A percentile compares a stretch with the other conserved stretches of the same genome.
These are phyloP conservation scores for Poicephalus meyeri DNA, from an alignment of 2,113 vertebrate genomes.

Conservation along the genomic window DNA sequence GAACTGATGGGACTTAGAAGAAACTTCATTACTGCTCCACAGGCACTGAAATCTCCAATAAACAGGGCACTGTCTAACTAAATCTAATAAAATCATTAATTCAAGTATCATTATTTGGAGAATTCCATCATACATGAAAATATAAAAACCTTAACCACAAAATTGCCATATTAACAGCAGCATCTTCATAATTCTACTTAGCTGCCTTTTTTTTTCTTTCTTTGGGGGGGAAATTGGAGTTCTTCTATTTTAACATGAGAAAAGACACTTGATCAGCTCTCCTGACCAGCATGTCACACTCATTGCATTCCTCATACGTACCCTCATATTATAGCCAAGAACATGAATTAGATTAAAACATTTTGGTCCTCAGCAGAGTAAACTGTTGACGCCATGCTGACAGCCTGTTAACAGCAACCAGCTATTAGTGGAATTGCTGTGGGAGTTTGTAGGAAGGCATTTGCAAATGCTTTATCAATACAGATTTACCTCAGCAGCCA, in stretches of 20 bases:
- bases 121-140: neutral
- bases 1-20: neutral
- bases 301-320: neutral
- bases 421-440: neutral
- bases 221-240: neutral
- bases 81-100: neutral
- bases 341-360: neutral
- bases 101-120: neutral
- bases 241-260: neutral
- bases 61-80: neutral
- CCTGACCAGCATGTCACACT: neutral
- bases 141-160: neutral
- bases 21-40: neutral
- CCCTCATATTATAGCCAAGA: neutral
- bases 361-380: constrained; percentile 4
- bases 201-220: neutral
- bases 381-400: neutral
- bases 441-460: constrained; percentile 13
- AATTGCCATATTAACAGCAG: neutral
- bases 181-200: neutral
- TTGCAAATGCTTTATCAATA: constrained; percentile 5
- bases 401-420: constrained; percentile 2
- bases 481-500: neutral
- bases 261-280: neutral
- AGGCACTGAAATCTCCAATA: neutral